Evolutionary conservation across 1,140 invertebrate species (phyloP).

Genomic region (Bombus pyrosoma): DNA sequence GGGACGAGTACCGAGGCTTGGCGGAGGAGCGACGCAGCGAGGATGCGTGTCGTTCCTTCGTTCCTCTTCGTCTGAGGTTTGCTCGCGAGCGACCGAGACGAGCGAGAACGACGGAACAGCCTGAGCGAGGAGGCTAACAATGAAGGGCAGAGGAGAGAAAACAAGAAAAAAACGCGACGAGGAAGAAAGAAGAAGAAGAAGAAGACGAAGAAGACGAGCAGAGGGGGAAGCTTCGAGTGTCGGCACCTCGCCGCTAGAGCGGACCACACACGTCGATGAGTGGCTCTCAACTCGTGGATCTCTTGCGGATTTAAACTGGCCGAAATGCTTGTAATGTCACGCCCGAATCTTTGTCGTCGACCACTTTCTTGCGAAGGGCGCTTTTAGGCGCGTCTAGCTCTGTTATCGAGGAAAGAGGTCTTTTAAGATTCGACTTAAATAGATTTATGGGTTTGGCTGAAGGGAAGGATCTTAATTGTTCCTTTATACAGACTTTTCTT

Average conservation of each 20-base stretch:
- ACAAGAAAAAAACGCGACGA: conserved; percentile 64
- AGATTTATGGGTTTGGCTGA: not conserved
- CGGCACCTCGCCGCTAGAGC: conserved; percentile 82
- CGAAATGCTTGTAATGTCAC: too few species aligned
- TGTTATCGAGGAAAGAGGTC: not conserved
- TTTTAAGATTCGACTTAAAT: not conserved
- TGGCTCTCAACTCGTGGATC: conserved; percentile 77
- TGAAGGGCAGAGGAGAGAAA: conserved; percentile 65
- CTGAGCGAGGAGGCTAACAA: conserved; percentile 63
- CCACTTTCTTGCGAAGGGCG: not conserved
- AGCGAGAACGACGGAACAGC: conserved; percentile 34
- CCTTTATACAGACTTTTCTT: not conserved
- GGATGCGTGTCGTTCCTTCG: not conserved
- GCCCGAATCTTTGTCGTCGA: not conserved
- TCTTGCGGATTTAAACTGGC: not conserved
- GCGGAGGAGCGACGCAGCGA: not conserved
- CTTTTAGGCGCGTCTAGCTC: not conserved
- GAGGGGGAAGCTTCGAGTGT: conserved; percentile 79
- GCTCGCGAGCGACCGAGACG: conserved; percentile 32
- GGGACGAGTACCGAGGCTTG: not conserved
- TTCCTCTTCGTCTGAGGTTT: not conserved
- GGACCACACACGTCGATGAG: conserved; percentile 82
- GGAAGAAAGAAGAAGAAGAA: conserved; percentile 66
- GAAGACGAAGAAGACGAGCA: conserved; percentile 61
- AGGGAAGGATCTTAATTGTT: not conserved